A percentile compares a stretch with the other conserved stretches of the same genome.
Evolutionary conservation across 1,140 invertebrate species (phyloP).

Genomic region (Drosophila albomicans): DNA sequence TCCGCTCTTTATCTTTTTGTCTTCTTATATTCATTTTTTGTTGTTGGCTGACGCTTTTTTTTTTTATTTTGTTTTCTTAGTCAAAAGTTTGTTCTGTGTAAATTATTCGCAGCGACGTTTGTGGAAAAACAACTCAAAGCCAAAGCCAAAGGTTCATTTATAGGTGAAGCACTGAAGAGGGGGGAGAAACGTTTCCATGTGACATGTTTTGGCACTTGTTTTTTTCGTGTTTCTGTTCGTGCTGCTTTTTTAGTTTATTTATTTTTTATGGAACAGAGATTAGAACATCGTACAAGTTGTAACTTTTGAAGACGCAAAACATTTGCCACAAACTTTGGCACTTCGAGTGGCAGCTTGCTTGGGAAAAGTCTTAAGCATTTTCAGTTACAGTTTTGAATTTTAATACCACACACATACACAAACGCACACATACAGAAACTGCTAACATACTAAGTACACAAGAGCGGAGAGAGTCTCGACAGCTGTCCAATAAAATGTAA

Average conservation of each 20-base stretch:
- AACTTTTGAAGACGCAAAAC: constrained; percentile 71
- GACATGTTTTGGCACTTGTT: constrained; percentile 81
- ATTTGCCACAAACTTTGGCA: constrained; percentile 51
- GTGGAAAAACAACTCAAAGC: constrained; percentile 75
- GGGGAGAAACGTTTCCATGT: constrained; percentile 48
- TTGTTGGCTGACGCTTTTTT: constrained; percentile 39
- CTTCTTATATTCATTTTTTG: constrained; percentile 22
- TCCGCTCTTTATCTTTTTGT: background rate
- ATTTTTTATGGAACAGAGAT: constrained; percentile 65
- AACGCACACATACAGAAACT: background rate
- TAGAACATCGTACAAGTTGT: constrained; percentile 79
- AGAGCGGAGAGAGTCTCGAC: background rate
- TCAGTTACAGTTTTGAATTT: constrained; percentile 45
- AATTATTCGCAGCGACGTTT: constrained; percentile 76
- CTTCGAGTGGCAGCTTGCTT: constrained; percentile 26
- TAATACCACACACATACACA: constrained; percentile 25
- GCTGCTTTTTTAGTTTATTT: constrained; percentile 27
- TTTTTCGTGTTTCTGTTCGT: background rate
- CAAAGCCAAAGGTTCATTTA: constrained; percentile 50
- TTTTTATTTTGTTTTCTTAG: constrained; percentile 55
- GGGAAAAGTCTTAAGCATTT: constrained; percentile 42
- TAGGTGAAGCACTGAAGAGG: background rate
- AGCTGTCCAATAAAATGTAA: constrained; percentile 58
- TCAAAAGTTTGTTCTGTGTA: constrained; percentile 77
- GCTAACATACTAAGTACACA: constrained; percentile 3